These are phyloP conservation scores for Resseliella maxima DNA, from an alignment of 2,888 invertebrate genomes.

Conservation along the genomic window DNA sequence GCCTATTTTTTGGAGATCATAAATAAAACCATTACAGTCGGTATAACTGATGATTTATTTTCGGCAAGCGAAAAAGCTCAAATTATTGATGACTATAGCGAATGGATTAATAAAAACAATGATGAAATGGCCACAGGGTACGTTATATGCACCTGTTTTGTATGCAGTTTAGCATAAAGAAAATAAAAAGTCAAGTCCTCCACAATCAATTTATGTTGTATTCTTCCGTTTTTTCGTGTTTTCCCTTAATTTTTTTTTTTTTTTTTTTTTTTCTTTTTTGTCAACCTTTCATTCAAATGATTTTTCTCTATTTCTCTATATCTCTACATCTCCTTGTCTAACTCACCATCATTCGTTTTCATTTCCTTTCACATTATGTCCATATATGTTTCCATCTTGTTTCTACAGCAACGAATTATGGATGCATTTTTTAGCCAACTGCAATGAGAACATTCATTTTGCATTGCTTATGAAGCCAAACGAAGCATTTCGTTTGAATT, in stretches of 20 bases:
- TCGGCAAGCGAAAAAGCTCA: slow-evolving; percentile 27
- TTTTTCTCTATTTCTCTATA: not conserved
- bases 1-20: slow-evolving; percentile 51
- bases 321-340: no score
- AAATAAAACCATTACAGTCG: slow-evolving; percentile 42
- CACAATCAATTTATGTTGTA: slow-evolving; percentile 19
- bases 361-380: no score
- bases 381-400: no score
- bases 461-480: slow-evolving; percentile 91
- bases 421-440: slow-evolving; percentile 82
- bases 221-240: not conserved
- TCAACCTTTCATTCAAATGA: not conserved
- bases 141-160: slow-evolving; percentile 21
- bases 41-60: slow-evolving; percentile 51
- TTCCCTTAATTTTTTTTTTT: not conserved
- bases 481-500: slow-evolving; percentile 83
- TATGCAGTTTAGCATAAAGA: not conserved
- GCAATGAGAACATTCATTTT: slow-evolving; percentile 88
- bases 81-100: slow-evolving; percentile 51
- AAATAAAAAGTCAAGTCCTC: not conserved
- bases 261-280: no score
- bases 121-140: slow-evolving; percentile 35
- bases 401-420: slow-evolving; percentile 69
- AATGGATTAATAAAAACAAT: slow-evolving; percentile 53
- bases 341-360: no score